Base-by-base conservation (phyloP, 2,113 vertebrate species). In the Ariopsis seemanni region DNA sequence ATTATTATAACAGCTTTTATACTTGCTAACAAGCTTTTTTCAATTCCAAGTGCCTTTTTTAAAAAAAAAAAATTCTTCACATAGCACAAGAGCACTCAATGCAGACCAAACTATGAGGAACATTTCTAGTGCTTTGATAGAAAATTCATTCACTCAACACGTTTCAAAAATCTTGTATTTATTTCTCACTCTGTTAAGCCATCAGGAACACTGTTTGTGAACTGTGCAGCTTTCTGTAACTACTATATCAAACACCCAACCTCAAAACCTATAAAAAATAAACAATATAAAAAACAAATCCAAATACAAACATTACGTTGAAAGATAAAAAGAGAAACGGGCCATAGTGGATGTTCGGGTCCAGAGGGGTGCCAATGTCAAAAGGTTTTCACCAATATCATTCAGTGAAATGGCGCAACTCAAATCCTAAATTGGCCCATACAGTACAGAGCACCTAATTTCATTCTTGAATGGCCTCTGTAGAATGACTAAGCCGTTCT, bases 11-110 rank as follows among this genome's bases (percentile, higher is more conserved):
- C 52, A 78, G 50, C 5, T 60, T 62, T 62, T 42, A 62, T 25
- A 42, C 57, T 42, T 60, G 57, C 79, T 81, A 62, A 81, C 57
- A 22, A 81, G 57, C 30, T 62, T 62, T 81, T 81, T 81, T 81
- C n/a, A 60, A 60, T 81, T 81, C 30, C 27, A 57, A 80, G 27
- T 57, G 53, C 8, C 6, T 78, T 78, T 72, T 15, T 30, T 5
- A n/a, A 30, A 0, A 25, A 1, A 14, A 3, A 0, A 7, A 10
- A 34, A 80, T 55, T 22, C 57, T 62, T 62, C 18, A 48, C 18
- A 62, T 22, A 42, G 2, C 55, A 34, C 79, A 22, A 60, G 27
- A 34, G 55, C 15, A 62, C 57, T 14, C 79, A 42, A 80, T 22
- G 15, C 42, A 27, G 30, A 42, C 27, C 55, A 58, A 60, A 48